Base-by-base conservation (phyloP, 1,140 invertebrate genomes). In the Polypedilum pembai region DNA sequence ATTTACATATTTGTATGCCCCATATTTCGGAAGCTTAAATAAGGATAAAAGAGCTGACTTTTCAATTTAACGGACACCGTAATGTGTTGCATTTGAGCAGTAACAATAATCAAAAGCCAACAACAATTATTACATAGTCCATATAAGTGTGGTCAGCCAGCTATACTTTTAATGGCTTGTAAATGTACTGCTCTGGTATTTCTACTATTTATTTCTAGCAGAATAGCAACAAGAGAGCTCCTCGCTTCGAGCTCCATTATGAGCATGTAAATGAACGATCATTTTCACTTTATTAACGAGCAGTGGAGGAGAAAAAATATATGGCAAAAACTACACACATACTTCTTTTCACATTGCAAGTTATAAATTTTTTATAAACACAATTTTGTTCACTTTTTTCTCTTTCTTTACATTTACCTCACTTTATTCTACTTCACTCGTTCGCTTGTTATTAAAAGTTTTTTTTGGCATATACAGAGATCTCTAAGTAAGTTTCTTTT, bases 231-330 rank as follows among this genome's bases (percentile, higher is more conserved):
- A 33, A 33, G 5, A 33, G 24, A 33, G 45, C 15, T 1, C 15
- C 41, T 45, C 15, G 45, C 45, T 56, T 56, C 45, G n/a, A 56
- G 45, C 45, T 56, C n/a, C n/a, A 12, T 56, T 56, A 56, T 56
- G 45, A 56, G 45, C 45, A 56, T 56, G 45, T 56, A 56, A 56
- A 56, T 56, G 45, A 56, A 56, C n/a, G 45, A 8, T 56, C 45
- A 56, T 56, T 56, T 56, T 56, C 45, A 56, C 45, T 56, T 56
- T 56, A 56, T 56, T 56, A 56, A 56, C 45, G 45, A 56, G 45
- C 12, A 12, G n/a, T 56, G n/a, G 12, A 56, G 45, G 45, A n/a
- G 7, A 56, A 56, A 56, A 56, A 56, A n/a, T 56, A 15, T 45
- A 56, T 1, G 12, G 12, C 24, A 33, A 33, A 33, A 33, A 33